Evolutionary conservation across 2,797 vertebrate genomes (phyloP), one percentile per base, ranked within the genome.

Genomic region (Clamator glandarius): DNA sequence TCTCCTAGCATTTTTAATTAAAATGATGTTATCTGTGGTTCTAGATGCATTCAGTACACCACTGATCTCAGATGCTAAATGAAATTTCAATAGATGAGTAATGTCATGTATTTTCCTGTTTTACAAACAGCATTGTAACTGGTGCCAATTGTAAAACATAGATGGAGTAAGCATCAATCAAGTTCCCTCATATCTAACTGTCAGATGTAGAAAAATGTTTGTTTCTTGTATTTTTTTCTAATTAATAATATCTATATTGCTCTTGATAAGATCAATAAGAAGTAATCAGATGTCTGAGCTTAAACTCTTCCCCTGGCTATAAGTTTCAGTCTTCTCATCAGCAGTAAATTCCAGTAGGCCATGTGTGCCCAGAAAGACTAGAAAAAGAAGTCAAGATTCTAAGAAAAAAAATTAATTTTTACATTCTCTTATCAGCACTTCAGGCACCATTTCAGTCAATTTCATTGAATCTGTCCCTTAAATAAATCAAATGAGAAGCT

Each of bases 1-100:
- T 90, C 57, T 91, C 58, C 62, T 92, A 96, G 78, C 86, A 96
- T 95, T 97, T 97, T 94, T 97, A 96, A 98, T 97, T 97, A 96
- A 97, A 97, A 94, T 73, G 74, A 93, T 95, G 61, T 86, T 96
- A 95, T 97, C 93, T 96, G 55, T 94, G 64, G 25, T 93, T 96
- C 91, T 93, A 94, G 95, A 94, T 93, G 54, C 79, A 93, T 93
- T 97, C 95, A 92, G 50, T 42, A 54, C 86, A 50, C 24, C 89
- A 96, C 18, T 96, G 95, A 97, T 96, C 96, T 96, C 82, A 95
- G 85, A 95, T 90, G 62, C 46, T 62, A 83, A 87, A 85, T 91
- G 85, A 92, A 96, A 84, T 93, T 95, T 95, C 63, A 8, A 58
- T 87, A 89, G 57, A 92, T 93, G 64, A 95, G 70, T 95, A 66